Conservation (phyloP, 2,888 invertebrate species). For the Tryphoninae sp. region DNA sequence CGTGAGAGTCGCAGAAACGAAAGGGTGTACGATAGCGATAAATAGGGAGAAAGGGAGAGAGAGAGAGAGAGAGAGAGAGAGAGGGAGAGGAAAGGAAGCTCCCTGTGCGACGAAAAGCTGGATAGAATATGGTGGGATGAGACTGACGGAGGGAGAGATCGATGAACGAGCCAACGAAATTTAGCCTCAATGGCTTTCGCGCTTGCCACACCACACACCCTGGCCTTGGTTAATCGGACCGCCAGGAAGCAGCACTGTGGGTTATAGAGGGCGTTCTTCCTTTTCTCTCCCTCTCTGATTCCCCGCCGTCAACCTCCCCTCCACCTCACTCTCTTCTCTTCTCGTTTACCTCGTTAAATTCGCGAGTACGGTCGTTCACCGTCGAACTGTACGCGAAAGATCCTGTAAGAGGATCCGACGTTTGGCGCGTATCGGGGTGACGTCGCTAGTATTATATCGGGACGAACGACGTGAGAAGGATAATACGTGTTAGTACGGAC, state of each 20-base stretch:
- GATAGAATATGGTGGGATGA: constrained; percentile 10
- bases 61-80: not conserved
- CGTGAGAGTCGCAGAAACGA: not conserved
- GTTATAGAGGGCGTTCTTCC: constrained; percentile 33
- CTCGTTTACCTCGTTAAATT: constrained; percentile 30
- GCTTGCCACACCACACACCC: constrained; percentile 27
- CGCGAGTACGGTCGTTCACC: constrained; percentile 19
- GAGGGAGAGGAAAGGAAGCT: constrained; percentile 3
- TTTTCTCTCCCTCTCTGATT: constrained; percentile 38
- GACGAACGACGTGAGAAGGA: not conserved
- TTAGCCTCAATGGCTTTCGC: constrained; percentile 47
- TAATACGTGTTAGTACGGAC: not conserved
- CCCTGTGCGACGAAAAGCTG: not conserved
- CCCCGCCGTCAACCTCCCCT: constrained; percentile 10
- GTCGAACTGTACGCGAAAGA: not conserved
- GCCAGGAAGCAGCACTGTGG: constrained; percentile 41
- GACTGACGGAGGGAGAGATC: constrained; percentile 23
- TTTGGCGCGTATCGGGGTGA: not conserved
- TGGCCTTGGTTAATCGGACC: constrained; percentile 41
- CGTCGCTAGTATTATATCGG: not conserved
- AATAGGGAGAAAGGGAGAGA: not conserved
- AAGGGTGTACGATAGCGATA: not conserved
- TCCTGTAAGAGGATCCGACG: not conserved
- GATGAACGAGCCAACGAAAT: constrained; percentile 51
- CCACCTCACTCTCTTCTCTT: not conserved